Percentiles rank a stretch among this genome's conserved stretches.
Conservation (phyloP, 2,888 invertebrate genomes). For the Phragmatobia fuliginosa region DNA sequence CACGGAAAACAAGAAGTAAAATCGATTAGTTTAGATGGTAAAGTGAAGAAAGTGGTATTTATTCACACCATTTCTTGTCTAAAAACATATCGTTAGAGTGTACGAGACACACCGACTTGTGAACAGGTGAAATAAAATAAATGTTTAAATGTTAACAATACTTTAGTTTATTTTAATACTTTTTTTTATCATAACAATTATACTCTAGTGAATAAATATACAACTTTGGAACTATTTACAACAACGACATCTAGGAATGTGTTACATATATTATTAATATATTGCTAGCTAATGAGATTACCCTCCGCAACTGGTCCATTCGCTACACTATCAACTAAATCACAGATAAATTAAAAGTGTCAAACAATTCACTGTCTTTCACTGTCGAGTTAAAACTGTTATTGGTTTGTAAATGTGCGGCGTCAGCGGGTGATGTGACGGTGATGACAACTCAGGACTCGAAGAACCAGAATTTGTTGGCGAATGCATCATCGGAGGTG, state of each 20-base stretch:
- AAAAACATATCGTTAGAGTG: background rate
- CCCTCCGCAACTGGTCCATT: conserved; percentile 68
- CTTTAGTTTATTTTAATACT: conserved; percentile 70
- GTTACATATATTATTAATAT: conserved; percentile 47
- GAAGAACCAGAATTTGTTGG: conserved; percentile 75
- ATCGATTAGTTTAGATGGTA: background rate
- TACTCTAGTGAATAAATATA: conserved; percentile 80
- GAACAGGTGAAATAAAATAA: conserved; percentile 62
- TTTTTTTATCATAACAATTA: conserved; percentile 71
- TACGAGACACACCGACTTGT: background rate
- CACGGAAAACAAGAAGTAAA: conserved; percentile 13
- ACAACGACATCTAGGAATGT: conserved; percentile 71
- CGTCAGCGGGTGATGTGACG: conserved; percentile 75
- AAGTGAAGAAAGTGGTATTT: background rate
- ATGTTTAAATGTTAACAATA: conserved; percentile 68
- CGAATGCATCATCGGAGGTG: conserved; percentile 75
- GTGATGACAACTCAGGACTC: conserved; percentile 77
- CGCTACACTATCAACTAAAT: conserved; percentile 75
- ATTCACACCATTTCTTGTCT: conserved; percentile 6
- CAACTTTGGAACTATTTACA: conserved; percentile 81
- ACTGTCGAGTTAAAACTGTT: conserved; percentile 86
- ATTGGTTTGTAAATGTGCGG: conserved; percentile 86
- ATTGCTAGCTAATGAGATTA: conserved; percentile 65
- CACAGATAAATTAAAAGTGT: conserved; percentile 76
- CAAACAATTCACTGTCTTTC: conserved; percentile 59